Percentiles rank a stretch among this genome's conserved stretches.
Evolutionary conservation across 2,797 vertebrate species (phyloP).

Genomic region (Staurois parvus): DNA sequence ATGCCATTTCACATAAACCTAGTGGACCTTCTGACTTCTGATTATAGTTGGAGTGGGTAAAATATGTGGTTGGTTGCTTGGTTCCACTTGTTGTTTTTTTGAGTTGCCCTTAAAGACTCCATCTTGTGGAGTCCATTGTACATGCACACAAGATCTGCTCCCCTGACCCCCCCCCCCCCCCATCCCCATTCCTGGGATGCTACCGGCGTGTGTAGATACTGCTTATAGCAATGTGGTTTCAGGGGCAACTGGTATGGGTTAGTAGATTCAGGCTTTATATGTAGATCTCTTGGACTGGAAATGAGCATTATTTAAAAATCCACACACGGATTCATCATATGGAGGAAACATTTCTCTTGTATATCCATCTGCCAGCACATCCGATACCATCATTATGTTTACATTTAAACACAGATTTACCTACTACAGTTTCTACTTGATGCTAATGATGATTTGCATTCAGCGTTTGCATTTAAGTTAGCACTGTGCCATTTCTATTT

Average conservation of each 20-base stretch:
- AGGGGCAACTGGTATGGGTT: conserved; percentile 30
- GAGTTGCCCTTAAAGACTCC: no score
- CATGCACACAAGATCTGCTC: neutral
- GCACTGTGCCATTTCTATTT: neutral
- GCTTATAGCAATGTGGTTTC: neutral
- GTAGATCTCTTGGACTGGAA: conserved; percentile 38
- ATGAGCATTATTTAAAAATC: conserved; percentile 39
- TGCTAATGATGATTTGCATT: neutral
- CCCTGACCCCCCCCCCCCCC: no score
- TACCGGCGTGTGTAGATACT: neutral
- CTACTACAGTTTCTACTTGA: neutral
- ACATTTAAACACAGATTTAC: conserved; percentile 35
- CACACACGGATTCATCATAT: conserved; percentile 33
- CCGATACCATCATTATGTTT: conserved; percentile 31
- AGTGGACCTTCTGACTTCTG: no score
- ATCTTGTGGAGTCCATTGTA: no score
- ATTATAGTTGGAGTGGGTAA: no score
- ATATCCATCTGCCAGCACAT: conserved; percentile 45
- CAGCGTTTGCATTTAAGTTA: neutral
- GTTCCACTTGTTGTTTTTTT: no score
- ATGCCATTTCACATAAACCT: no score
- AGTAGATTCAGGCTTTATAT: conserved; percentile 31
- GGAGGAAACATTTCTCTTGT: conserved; percentile 5
- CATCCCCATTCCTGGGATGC: no score
- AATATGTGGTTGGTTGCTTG: no score